A percentile compares a stretch with the other conserved stretches of the same genome.
Conservation (phyloP, 2,888 invertebrate genomes). For the Sesia bembeciformis region DNA sequence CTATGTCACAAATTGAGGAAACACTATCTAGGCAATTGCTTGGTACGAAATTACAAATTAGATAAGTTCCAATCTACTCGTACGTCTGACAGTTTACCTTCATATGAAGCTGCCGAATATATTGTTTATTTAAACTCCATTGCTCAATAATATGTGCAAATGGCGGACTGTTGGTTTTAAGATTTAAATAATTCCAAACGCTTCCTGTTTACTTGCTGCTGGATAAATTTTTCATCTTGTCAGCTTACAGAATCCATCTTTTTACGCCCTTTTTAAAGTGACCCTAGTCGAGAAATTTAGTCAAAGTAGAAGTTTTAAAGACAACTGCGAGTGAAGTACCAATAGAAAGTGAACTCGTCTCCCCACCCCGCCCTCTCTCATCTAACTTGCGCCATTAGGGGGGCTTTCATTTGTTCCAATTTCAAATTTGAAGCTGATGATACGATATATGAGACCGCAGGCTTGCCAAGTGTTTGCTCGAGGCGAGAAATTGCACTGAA, state of each 20-base stretch:
- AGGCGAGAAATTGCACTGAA: slow-evolving; percentile 1
- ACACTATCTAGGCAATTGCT: too few species aligned
- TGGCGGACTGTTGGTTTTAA: too few species aligned
- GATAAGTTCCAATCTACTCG: too few species aligned
- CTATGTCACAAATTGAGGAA: too few species aligned
- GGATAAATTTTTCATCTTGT: not conserved
- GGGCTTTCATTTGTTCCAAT: slow-evolving; percentile 70
- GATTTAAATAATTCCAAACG: too few species aligned
- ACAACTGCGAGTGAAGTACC: slow-evolving; percentile 17
- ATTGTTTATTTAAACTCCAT: too few species aligned
- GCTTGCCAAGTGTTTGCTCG: slow-evolving; percentile 16
- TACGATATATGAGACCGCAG: slow-evolving; percentile 56
- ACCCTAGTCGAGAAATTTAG: slow-evolving; percentile 37
- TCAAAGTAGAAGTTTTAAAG: slow-evolving; percentile 47
- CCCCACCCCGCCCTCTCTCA: slow-evolving; percentile 46
- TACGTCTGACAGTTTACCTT: too few species aligned
- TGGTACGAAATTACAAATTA: too few species aligned
- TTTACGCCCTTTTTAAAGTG: slow-evolving; percentile 26
- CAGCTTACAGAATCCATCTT: slow-evolving; percentile 12
- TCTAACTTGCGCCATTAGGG: slow-evolving; percentile 71
- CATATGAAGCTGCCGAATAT: too few species aligned
- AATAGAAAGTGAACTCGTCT: slow-evolving; percentile 28
- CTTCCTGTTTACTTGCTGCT: too few species aligned
- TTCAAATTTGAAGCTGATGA: slow-evolving; percentile 70
- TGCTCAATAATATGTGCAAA: too few species aligned